Evolutionary conservation across 2,888 invertebrate species (phyloP), one percentile per base, ranked within the genome.

Genomic region (Cerceris rybyensis): DNA sequence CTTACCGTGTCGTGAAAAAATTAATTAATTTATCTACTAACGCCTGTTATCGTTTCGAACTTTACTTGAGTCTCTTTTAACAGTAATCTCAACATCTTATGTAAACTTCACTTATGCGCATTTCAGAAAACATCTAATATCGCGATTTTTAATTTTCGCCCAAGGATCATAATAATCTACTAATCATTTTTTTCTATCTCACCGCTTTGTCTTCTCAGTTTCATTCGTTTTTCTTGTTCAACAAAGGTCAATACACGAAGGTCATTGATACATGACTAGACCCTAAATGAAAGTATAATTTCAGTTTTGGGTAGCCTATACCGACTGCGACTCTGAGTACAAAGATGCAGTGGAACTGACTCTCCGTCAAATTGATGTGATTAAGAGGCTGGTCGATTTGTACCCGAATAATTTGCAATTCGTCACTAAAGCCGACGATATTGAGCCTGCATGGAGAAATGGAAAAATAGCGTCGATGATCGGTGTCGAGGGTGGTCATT

Each of bases 231-330:
- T 28, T 4, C 28, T 28, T 28, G 28, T 28, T 28, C 28, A 28
- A 28, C 28, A 28, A 28, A 28, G 28, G 4, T 28, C 28, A 28
- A 28, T 28, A 28, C 28, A 28, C 28, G 4, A 2, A 28, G 28
- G 28, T 28, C 28, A 28, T 28, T 28, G 28, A 28, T 28, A 28
- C 1, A 28, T 28, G 28, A 2, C 28, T 28, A 28, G 4, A 28
- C 28, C 2, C 28, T 28, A 28, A 46, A 46, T 46, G 46, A 46
- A 13, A 46, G 0, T 50, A 16, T 14, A 39, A 76, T 90, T 91
- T n/a, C 87, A 95, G 94, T 95, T 95, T 87, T 95, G 95, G 95
- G 94, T 93, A 0, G 94, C 94, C 0, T 95, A 94, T 84, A 93
- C 93, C 0, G 86, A 87, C 0, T 95, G 95, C 85, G 84, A 87